Evolutionary conservation across 2,888 invertebrate species (phyloP), one percentile per base, ranked within the genome.

Genomic region (Agrotis puta): DNA sequence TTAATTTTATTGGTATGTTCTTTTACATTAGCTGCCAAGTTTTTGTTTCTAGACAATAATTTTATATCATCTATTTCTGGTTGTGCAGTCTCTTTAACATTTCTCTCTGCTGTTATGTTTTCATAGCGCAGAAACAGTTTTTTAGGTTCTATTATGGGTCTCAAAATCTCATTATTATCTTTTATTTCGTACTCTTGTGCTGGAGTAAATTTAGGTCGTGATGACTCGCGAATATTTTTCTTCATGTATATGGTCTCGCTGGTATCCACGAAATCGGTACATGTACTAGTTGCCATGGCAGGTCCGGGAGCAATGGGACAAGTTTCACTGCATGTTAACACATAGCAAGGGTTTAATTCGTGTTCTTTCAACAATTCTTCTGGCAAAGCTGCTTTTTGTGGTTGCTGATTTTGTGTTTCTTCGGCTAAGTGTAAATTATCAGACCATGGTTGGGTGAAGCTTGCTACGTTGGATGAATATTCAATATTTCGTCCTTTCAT

Each of bases 261-360:
- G 45, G 58, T 59, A 13, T 66, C 67, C 3, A 61, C 56, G 24
- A 77, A 20, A 27, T 50, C 72, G 43, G 14, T 51, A 43, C 24
- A 33, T 14, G 51, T 33, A 6, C 4, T 4, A 18, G 43, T 1
- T 7, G 20, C 14, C 1, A n/a, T 3, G 18, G 59, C 16, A 33
- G 71, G 22, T 20, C 63, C 66, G 0, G 81, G 79, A 18, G 85
- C 66, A n/a, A 85, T 78, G 3, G 83, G 73, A 62, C 81, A 83
- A 13, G 84, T 81, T 51, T 85, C 85, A 33, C 75, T 84, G 50
- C 81, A 81, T 0, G 81, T 70, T 18, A 83, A 70, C 2, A 79
- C 74, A 43, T 74, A 74, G 18, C 70, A 72, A 14, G 81, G 75
- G 16, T 84, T 62, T 24, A 85, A 45, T 4, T 1, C 48, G 43